Evolutionary conservation across 92 coral and sea anemone species (phyloP).

Genomic region (Epizoanthus stellaris): DNA sequence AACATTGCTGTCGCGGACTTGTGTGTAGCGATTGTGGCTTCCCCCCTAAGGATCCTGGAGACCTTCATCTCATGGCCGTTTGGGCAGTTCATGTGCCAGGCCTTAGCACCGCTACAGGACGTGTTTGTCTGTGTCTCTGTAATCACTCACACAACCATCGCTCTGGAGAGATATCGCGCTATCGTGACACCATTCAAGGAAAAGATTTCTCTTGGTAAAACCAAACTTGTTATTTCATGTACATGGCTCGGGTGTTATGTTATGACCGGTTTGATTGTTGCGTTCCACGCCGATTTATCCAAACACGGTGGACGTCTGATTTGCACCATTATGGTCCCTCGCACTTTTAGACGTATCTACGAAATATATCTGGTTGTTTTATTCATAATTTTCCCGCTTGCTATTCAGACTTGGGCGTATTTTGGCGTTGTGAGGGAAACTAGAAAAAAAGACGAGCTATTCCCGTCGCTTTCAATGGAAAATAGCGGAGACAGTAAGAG

Average conservation of each 20-base stretch:
- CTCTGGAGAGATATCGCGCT: slow-evolving; percentile 77
- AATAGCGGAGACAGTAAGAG: neutral
- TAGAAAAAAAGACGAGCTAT: slow-evolving; percentile 1
- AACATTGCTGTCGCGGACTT: slow-evolving; percentile 69
- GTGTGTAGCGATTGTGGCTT: slow-evolving; percentile 55
- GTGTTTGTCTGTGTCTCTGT: slow-evolving; percentile 82
- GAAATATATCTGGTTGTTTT: slow-evolving; percentile 50
- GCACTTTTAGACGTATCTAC: slow-evolving; percentile 50
- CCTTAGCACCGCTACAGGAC: slow-evolving; percentile 73
- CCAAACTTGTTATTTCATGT: slow-evolving; percentile 60
- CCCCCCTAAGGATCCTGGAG: slow-evolving; percentile 50
- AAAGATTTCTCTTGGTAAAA: slow-evolving; percentile 59
- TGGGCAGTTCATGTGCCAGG: slow-evolving; percentile 63
- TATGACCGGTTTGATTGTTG: slow-evolving; percentile 69
- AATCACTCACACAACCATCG: slow-evolving; percentile 74
- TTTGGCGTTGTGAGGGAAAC: slow-evolving; percentile 42
- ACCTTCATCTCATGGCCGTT: slow-evolving; percentile 61
- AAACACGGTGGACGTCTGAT: neutral
- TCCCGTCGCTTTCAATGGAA: neutral
- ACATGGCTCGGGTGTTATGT: slow-evolving; percentile 76
- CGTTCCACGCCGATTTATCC: slow-evolving; percentile 25
- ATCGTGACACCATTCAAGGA: slow-evolving; percentile 75
- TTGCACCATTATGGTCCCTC: slow-evolving; percentile 25
- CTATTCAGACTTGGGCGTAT: slow-evolving; percentile 61
- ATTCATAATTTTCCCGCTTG: slow-evolving; percentile 55